A percentile compares a stretch with the other conserved stretches of the same genome.
These are phyloP conservation scores for Parauchenoglanis ngamensis DNA, from an alignment of 2,797 vertebrate genomes.

Conservation along the genomic window DNA sequence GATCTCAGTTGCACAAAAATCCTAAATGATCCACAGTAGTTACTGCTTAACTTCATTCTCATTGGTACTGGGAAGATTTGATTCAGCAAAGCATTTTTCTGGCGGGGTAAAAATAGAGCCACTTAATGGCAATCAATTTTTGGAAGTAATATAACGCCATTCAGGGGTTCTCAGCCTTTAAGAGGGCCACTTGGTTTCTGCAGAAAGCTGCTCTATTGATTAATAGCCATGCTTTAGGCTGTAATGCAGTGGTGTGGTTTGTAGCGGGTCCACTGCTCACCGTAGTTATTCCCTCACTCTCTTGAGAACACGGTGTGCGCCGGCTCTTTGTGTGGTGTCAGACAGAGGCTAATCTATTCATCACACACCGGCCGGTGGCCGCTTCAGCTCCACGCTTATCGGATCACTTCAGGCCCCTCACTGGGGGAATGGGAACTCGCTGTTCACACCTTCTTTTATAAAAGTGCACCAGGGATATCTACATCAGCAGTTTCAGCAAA, in stretches of 20 bases:
- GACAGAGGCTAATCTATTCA: constrained; percentile 79
- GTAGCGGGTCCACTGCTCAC: constrained; percentile 67
- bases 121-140: constrained; percentile 15
- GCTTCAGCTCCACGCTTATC: constrained; percentile 71
- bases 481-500: constrained; percentile 50
- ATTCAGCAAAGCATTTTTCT: neutral
- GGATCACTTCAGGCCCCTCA: constrained; percentile 66
- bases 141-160: neutral
- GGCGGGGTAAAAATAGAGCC: neutral
- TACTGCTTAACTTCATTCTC: neutral
- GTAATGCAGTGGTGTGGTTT: constrained; percentile 72
- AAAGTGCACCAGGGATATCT: constrained; percentile 39
- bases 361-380: constrained; percentile 70
- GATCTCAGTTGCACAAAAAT: neutral
- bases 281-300: constrained; percentile 73
- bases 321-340: constrained; percentile 72
- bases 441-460: constrained; percentile 53
- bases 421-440: constrained; percentile 58
- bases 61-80: neutral
- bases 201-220: constrained; percentile 70
- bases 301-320: constrained; percentile 70
- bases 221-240: constrained; percentile 68
- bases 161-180: neutral
- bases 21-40: neutral
- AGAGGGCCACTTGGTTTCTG: constrained; percentile 17